These are phyloP conservation scores for Diploptera punctata DNA, from an alignment of 2,888 invertebrate species.

Conservation along the genomic window DNA sequence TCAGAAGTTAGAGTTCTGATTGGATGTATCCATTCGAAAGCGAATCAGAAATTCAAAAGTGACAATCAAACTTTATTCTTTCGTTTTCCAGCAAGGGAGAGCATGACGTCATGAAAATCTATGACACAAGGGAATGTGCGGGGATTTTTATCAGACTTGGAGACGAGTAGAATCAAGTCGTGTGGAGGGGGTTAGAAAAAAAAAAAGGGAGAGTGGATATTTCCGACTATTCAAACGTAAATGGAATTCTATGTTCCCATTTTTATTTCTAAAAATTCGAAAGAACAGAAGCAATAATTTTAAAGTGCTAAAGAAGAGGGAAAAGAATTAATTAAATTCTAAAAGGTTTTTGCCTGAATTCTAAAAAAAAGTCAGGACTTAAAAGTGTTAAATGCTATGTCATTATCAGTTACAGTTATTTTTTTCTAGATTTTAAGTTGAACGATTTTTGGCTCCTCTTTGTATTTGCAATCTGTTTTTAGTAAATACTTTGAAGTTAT, in stretches of 20 bases:
- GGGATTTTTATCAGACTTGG: slow-evolving; percentile 31
- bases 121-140: slow-evolving; percentile 23
- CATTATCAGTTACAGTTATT: neutral
- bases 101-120: slow-evolving; percentile 41
- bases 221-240: neutral
- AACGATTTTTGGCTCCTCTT: too few species aligned
- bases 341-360: neutral
- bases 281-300: neutral
- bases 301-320: neutral
- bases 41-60: slow-evolving; percentile 44
- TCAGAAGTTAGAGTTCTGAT: slow-evolving; percentile 38
- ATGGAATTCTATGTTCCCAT: neutral
- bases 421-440: neutral
- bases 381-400: neutral
- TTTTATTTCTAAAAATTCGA: neutral
- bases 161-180: neutral
- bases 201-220: neutral
- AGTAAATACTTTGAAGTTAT: too few species aligned
- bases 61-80: slow-evolving; percentile 42
- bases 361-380: neutral
- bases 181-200: neutral
- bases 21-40: slow-evolving; percentile 43
- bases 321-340: neutral
- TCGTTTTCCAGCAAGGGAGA: slow-evolving; percentile 16
- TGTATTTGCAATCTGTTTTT: neutral